Evolutionary conservation across 2,888 invertebrate genomes (phyloP).

Genomic region (Caenorhabditis sp.): DNA sequence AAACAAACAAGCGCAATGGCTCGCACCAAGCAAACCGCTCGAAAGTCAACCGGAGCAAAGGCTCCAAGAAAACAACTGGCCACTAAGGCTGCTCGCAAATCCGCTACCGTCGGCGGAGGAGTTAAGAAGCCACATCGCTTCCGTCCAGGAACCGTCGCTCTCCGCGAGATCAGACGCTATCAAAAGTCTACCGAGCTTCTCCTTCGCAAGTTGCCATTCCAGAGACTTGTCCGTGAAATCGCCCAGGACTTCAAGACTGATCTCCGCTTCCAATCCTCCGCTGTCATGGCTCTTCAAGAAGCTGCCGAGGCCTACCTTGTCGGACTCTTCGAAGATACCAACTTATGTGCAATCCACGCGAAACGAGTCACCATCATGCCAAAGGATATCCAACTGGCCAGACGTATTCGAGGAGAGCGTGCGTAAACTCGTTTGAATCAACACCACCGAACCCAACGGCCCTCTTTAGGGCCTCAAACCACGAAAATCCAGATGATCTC

Average conservation of each 20-base stretch:
- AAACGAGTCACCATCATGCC: constrained; percentile 98
- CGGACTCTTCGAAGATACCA: constrained; percentile 93
- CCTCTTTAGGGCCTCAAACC: constrained; percentile 70
- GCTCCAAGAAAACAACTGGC: constrained; percentile 95
- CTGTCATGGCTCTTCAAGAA: constrained; percentile 85
- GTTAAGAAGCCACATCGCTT: constrained; percentile 95
- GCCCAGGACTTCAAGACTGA: constrained; percentile 74
- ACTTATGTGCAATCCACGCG: constrained; percentile 97
- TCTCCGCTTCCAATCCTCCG: constrained; percentile 72
- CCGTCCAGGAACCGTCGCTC: constrained; percentile 95
- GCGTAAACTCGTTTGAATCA: constrained; percentile 37
- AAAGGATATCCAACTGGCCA: constrained; percentile 96
- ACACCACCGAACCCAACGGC: constrained; percentile 67
- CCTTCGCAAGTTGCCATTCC: constrained; percentile 73
- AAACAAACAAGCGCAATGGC: constrained; percentile 87
- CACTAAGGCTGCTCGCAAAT: constrained; percentile 90
- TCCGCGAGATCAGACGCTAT: constrained; percentile 96
- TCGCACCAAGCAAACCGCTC: constrained; percentile 97
- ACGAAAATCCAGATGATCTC: too few relatives aligned
- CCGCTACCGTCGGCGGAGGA: constrained; percentile 86
- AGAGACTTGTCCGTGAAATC: constrained; percentile 74
- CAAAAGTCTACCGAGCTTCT: constrained; percentile 92
- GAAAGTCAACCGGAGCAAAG: constrained; percentile 97
- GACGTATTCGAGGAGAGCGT: constrained; percentile 91
- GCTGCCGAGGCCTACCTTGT: constrained; percentile 88